These are phyloP conservation scores for Bombus breviceps DNA, from an alignment of 1,140 invertebrate species.

Conservation along the genomic window DNA sequence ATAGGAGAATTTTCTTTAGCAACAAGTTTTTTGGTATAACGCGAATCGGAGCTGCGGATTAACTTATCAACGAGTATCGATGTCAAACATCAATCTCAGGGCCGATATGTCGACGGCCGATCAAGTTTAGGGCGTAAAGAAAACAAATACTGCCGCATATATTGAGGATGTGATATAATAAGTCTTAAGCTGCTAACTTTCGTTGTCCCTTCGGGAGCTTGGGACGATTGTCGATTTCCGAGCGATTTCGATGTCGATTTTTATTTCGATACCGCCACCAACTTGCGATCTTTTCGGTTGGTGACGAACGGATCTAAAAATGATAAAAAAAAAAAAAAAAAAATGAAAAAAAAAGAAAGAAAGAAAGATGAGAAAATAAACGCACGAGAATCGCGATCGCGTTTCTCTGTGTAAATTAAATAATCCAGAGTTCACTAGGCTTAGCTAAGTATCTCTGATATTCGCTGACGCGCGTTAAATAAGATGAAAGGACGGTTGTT, in stretches of 20 bases:
- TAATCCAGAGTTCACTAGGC: conserved; percentile 40
- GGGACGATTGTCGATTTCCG: not conserved
- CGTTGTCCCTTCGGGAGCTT: not conserved
- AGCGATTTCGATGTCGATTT: not conserved
- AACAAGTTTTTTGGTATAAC: not conserved
- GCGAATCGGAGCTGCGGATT: not conserved
- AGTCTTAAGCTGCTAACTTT: conserved; percentile 51
- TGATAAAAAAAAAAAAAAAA: not conserved
- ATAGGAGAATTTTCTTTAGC: conserved; percentile 40
- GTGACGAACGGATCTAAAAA: not conserved
- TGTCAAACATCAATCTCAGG: conserved; percentile 39
- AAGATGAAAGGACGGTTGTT: not conserved
- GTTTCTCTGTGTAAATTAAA: conserved; percentile 32
- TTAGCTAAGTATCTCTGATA: conserved; percentile 35
- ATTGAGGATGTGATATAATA: conserved; percentile 74
- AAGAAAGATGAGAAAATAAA: not conserved
- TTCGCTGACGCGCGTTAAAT: not conserved
- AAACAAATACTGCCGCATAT: conserved; percentile 72
- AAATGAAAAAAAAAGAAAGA: not conserved
- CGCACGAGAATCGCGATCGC: conserved; percentile 18
- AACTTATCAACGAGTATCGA: not conserved
- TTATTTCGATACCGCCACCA: not conserved
- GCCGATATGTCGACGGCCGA: not conserved
- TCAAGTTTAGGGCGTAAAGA: conserved; percentile 32
- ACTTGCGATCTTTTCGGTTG: conserved; percentile 11